Evolutionary conservation across 2,888 invertebrate genomes (phyloP), one percentile per base, ranked within the genome.

Genomic region (Sphaeridia pumilis): DNA sequence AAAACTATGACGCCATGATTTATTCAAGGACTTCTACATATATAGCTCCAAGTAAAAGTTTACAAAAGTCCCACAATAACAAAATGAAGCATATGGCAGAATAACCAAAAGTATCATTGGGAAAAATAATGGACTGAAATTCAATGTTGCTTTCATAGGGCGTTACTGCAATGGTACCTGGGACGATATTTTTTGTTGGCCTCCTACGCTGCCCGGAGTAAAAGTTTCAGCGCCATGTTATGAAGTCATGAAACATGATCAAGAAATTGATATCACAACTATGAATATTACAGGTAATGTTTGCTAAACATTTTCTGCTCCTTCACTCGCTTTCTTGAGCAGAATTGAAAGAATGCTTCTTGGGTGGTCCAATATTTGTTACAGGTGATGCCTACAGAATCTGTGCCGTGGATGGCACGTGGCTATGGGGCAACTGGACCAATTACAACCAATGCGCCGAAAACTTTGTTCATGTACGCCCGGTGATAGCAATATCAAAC

Each of bases 131-230:
- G n/a, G n/a, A n/a, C n/a, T n/a, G n/a, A n/a, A n/a, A n/a, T n/a
- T n/a, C n/a, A n/a, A n/a, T n/a, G n/a, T 48, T 34, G 24, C 54
- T 58, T 46, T 70, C 73, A 67, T 67, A 67, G 70, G 69, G 58
- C 63, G 69, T 35, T 81, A 78, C 70, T 85, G 86, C 70, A 77
- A 78, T 55, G 76, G 82, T 61, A 81, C 81, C n/a, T 89, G 81
- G 77, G 93, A 93, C 68, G 76, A 78, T 22, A 79, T 82, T 64
- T 73, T 88, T 2, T 93, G 93, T 69, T 93, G 93, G 93, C 85
- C 87, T 0, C 80, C 86, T 0, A 84, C 87, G 0, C 76, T 75
- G 49, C 82, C 82, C 0, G 83, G 83, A n/a, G 73, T 76, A 1
- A 74, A 76, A 4, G 76, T 78, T 5, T 76, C 74, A 38, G 80